Evolutionary conservation across 2,888 invertebrate species (phyloP).

Genomic region (Opisthograptis luteolata): DNA sequence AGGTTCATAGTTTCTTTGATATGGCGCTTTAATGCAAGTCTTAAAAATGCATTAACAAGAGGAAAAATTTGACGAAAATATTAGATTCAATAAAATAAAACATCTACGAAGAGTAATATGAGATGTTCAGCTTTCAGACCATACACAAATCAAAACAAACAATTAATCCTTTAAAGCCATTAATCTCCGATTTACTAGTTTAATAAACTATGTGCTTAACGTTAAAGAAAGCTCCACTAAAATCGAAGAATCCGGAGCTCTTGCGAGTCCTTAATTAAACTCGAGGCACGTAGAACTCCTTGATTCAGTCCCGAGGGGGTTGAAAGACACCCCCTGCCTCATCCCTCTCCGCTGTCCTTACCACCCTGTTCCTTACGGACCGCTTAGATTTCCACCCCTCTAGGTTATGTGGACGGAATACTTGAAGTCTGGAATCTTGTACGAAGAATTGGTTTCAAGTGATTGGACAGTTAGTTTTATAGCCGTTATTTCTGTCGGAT

Average conservation of each 20-base stretch:
- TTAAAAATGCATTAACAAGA: too few species aligned
- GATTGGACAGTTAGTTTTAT: conserved; percentile 74
- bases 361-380: conserved; percentile 78
- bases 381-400: conserved; percentile 82
- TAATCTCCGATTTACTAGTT: conserved; percentile 35
- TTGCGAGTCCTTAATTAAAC: conserved; percentile 80
- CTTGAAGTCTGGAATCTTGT: conserved; percentile 81
- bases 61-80: too few species aligned
- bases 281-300: conserved; percentile 81
- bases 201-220: conserved; percentile 39
- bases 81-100: too few species aligned
- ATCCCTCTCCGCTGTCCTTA: conserved; percentile 42
- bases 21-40: too few species aligned
- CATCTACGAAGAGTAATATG: too few species aligned
- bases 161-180: conserved; percentile 27
- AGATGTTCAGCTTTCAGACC: too few species aligned
- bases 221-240: conserved; percentile 78
- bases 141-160: conserved; percentile 22
- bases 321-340: conserved; percentile 47
- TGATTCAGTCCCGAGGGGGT: conserved; percentile 77
- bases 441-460: conserved; percentile 78
- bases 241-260: conserved; percentile 79
- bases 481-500: conserved; percentile 52
- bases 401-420: conserved; percentile 80
- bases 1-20: too few species aligned